Percentiles rank a stretch among this genome's conserved stretches.
phyloP scores from a whole-genome alignment of 2,113 vertebrate species.

The Daboia siamensis region DNA sequence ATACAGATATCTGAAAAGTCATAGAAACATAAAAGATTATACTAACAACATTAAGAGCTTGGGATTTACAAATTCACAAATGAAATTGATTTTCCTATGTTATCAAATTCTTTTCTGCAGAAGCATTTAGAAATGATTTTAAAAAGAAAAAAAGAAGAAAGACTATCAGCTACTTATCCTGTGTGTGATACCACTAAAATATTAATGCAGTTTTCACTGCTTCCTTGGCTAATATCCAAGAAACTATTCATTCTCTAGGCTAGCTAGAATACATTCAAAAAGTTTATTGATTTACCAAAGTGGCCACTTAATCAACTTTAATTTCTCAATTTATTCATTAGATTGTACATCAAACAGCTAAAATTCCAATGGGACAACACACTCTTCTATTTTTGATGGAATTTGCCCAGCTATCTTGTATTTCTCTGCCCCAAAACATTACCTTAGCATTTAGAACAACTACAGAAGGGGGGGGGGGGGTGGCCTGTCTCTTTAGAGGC shows the following conservation, averaged over 20 bases:
- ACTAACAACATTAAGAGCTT: not conserved
- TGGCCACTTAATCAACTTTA: not conserved
- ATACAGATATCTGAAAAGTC: not conserved
- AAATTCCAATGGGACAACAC: not conserved
- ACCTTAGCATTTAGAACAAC: not conserved
- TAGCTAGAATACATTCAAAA: not conserved
- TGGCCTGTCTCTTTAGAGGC: not conserved
- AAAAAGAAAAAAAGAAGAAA: not conserved
- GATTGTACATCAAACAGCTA: not conserved
- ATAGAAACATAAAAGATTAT: not conserved
- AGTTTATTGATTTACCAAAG: not conserved
- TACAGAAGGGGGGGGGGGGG: not conserved
- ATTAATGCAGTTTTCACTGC: conserved; percentile 1
- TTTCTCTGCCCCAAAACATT: not conserved
- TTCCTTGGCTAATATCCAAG: not conserved
- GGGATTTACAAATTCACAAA: not conserved
- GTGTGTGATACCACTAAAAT: not conserved
- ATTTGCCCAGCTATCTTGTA: not conserved
- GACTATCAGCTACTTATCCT: not conserved
- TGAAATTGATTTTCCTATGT: not conserved
- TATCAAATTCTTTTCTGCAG: not conserved
- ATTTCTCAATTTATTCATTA: conserved; percentile 2
- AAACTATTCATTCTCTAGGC: not conserved
- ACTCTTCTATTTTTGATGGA: not conserved
- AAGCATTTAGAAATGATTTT: not conserved